phyloP scores from a whole-genome alignment of 2,797 vertebrate species.

The Molossus alvarezi region DNA sequence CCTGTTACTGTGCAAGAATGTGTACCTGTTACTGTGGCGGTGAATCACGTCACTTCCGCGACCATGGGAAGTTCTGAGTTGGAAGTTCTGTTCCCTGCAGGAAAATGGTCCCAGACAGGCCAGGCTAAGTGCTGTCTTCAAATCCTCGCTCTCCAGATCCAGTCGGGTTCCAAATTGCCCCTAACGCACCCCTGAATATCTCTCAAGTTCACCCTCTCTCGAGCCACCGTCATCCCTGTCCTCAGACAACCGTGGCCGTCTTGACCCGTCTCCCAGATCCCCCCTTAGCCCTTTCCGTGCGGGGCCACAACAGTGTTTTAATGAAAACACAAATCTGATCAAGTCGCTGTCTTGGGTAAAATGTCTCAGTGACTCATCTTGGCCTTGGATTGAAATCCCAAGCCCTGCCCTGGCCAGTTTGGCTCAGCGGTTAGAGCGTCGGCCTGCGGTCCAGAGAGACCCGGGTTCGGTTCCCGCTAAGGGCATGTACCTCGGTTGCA shows the following conservation, averaged over 20 bases:
- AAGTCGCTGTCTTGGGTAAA: neutral
- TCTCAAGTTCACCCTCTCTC: neutral
- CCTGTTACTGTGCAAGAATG: neutral
- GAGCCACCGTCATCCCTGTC: neutral
- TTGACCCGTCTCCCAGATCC: neutral
- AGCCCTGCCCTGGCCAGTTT: too few species aligned
- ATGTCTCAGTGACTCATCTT: neutral
- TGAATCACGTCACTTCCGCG: neutral
- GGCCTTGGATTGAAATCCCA: conserved; percentile 32
- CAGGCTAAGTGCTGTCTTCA: neutral
- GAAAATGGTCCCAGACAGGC: neutral
- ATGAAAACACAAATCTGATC: neutral
- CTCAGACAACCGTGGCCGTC: neutral
- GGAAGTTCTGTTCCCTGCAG: neutral
- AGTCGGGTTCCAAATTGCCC: neutral
- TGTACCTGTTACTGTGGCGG: neutral
- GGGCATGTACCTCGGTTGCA: too few species aligned
- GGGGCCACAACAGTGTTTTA: neutral
- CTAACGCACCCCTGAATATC: neutral
- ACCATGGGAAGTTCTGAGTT: neutral
- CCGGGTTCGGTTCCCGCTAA: too few species aligned
- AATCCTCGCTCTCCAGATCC: neutral
- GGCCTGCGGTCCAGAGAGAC: too few species aligned
- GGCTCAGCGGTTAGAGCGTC: too few species aligned
- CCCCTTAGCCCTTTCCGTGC: neutral